Base-by-base conservation (phyloP, 2,797 vertebrate species). In the Catamblyrhynchus diadema region DNA sequence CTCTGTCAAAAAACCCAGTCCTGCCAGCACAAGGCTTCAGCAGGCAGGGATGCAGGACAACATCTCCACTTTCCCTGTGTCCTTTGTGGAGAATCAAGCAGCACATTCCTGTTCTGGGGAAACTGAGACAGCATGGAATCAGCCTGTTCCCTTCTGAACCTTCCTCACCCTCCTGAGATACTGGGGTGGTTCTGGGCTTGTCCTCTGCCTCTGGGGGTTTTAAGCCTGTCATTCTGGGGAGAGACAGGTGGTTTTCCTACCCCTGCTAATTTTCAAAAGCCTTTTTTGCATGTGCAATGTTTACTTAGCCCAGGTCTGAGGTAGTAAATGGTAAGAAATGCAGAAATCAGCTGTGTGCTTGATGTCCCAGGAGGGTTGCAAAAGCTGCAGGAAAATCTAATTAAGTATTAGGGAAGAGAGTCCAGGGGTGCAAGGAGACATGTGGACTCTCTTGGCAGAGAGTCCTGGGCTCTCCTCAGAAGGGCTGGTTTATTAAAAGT, bases 401-500 rank as follows among this genome's bases (percentile, higher is more conserved):
- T 91, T 89, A 74, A 78, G 3, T 65, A 13, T 88, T 60, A 88
- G 81, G 25, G 80, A 75, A 80, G 32, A 22, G 65, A 88, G 70
- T 80, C 78, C 83, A 89, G 81, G 2, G 0, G 72, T 71, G 59
- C 72, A 77, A 81, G 64, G 48, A 61, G 56, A 77, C 4, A 6
- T 2, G 1, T 10, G 3, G 62, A 88, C 45, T 53, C 45, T 71
- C 80, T 86, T 83, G 91, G 78, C 79, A 87, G 66, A 4, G 4
- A 64, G 75, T 84, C 74, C 39, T 28, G 54, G 37, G 61, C 59
- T 88, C 15, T 94, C 86, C 67, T 75, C 3, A 1, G 64, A 95
- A 92, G 24, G 75, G 60, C 23, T 92, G 44, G 21, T 73, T 90
- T 91, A 87, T 77, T 93, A 88, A 78, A 94, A 96, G 87, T 91